These are phyloP conservation scores for Zoanthus solanderi DNA, from an alignment of 92 coral and sea anemone species.

Conservation along the genomic window DNA sequence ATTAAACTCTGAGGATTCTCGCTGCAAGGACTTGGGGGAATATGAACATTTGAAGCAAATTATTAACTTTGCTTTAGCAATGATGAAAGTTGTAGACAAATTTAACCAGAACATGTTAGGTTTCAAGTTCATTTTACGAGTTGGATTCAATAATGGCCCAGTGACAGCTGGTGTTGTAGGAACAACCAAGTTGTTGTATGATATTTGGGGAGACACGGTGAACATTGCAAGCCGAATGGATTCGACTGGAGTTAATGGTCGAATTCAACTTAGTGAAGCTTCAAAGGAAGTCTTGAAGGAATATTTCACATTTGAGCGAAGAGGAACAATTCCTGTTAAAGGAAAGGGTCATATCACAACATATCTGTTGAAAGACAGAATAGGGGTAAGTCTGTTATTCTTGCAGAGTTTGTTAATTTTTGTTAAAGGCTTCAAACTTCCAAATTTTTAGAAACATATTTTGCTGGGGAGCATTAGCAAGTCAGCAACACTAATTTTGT, in stretches of 20 bases:
- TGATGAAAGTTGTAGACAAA: constrained; percentile 90
- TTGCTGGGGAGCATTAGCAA: no score
- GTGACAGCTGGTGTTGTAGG: constrained; percentile 99
- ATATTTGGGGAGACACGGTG: constrained; percentile 99
- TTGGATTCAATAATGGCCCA: constrained; percentile 98
- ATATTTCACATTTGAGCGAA: constrained; percentile 88
- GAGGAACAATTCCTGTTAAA: constrained; percentile 97
- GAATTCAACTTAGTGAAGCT: constrained; percentile 96
- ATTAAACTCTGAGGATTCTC: constrained; percentile 84
- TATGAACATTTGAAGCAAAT: constrained; percentile 92
- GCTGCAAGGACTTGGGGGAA: constrained; percentile 69
- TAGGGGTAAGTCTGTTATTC: constrained; percentile 65
- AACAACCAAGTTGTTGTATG: constrained; percentile 93
- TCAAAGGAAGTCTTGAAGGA: constrained; percentile 84
- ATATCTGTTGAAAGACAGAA: constrained; percentile 82
- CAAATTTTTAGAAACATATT: no score
- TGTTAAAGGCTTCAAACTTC: no score
- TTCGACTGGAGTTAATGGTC: constrained; percentile 87
- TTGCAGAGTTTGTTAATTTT: no score
- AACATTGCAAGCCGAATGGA: constrained; percentile 99
- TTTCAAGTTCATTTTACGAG: constrained; percentile 90
- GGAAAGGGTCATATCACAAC: constrained; percentile 96
- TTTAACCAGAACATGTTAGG: constrained; percentile 98
- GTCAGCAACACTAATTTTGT: no score
- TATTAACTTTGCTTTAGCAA: constrained; percentile 92